Base-by-base conservation (phyloP, 2,113 vertebrate species). In the Gulo gulo region DNA sequence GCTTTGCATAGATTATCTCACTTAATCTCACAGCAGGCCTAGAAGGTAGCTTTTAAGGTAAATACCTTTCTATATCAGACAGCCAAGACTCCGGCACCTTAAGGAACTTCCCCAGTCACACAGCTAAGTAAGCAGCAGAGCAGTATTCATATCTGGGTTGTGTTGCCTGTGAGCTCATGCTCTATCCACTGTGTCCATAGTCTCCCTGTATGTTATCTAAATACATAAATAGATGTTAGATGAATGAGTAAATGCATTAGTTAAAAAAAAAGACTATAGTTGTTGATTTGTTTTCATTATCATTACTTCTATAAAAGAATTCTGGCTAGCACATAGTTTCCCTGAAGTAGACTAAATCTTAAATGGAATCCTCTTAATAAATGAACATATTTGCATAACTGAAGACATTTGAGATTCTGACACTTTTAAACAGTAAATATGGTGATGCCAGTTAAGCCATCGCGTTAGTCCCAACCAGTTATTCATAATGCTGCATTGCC, bases 331-430 rank as follows among this genome's bases (percentile, higher is more conserved):
- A 61, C 15, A 59, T 65, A 42, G 69, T 94, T 97, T 86, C 14
- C 39, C 69, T 63, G 26, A 92, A 92, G 69, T 39, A 55, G 14
- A 50, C 84, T 94, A 92, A 95, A 85, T 10, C 1, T 86, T 91
- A 80, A 85, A 36, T 88, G 10, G 8, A 96, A 81, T 88, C 83
- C 88, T 94, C 50, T 94, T 91, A 52, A 73, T 61, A 91, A 84
- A 15, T 95, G 18, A 93, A 85, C 91, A n/a, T 86, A 93, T 96
- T 97, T 96, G 36, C 39, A 55, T 86, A 94, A 69, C 45, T 84
- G 42, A 86, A 97, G n/a, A 39, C 78, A 95, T 84, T 88, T 89
- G 57, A 52, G 42, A 93, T 63, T 88, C n/a, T 94, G 82, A 82
- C 57, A 95, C 92, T 92, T 83, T 61, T 79, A 95, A 95, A 84